Conservation (phyloP, 2,888 invertebrate genomes). For the Yponomeuta evonymella region DNA sequence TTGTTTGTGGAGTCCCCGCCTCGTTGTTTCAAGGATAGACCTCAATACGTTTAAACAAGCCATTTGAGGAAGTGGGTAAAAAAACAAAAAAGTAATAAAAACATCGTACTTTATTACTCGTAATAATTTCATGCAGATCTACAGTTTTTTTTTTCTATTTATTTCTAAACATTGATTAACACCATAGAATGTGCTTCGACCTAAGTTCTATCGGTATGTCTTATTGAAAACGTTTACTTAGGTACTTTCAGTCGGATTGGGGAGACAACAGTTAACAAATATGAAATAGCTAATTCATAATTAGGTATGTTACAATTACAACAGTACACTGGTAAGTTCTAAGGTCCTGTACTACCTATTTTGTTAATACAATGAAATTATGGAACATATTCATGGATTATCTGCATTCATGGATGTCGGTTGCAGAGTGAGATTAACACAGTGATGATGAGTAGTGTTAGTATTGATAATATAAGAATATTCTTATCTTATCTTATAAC, state of each 20-base stretch:
- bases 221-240: background rate
- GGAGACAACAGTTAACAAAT: background rate
- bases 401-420: too few species aligned
- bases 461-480: background rate
- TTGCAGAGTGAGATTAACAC: background rate
- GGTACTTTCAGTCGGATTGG: background rate
- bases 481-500: background rate
- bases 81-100: conserved; percentile 4
- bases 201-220: background rate
- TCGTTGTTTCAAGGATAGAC: too few species aligned
- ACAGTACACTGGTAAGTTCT: too few species aligned
- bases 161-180: background rate
- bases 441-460: background rate
- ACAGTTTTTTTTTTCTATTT: conserved; percentile 46
- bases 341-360: too few species aligned
- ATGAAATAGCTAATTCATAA: background rate
- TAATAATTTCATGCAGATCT: conserved; percentile 66
- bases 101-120: conserved; percentile 14
- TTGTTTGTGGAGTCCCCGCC: background rate
- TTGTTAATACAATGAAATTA: too few species aligned
- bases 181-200: background rate
- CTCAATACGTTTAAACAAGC: background rate
- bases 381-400: too few species aligned
- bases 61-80: background rate
- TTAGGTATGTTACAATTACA: background rate